phyloP scores from a whole-genome alignment of 2,113 vertebrate genomes.

The Nerophis lumbriciformis region DNA sequence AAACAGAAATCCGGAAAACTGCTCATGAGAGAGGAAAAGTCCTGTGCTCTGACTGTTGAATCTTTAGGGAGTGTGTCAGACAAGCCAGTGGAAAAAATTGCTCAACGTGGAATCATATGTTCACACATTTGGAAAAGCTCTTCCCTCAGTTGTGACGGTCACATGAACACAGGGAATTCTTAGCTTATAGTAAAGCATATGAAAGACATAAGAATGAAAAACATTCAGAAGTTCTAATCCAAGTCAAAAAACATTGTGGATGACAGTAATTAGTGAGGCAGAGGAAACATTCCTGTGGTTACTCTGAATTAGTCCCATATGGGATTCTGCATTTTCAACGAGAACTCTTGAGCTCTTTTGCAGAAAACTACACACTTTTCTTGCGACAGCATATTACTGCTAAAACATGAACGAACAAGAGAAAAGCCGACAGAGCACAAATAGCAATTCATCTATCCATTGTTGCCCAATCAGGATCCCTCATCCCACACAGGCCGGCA shows the following conservation, averaged over 20 bases:
- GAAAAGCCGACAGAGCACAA: conserved; percentile 22
- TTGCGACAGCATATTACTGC: not conserved
- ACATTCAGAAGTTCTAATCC: not conserved
- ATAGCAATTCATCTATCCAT: conserved; percentile 41
- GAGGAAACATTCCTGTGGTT: conserved; percentile 35
- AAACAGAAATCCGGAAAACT: conserved; percentile 43
- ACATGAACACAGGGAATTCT: conserved; percentile 19
- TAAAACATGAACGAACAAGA: not conserved
- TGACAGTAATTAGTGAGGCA: conserved; percentile 22
- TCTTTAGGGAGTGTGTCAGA: conserved; percentile 49
- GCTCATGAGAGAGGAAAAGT: conserved; percentile 19
- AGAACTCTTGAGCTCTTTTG: not conserved
- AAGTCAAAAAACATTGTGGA: conserved; percentile 18
- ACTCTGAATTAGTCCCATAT: conserved; percentile 48
- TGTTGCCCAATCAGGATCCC: conserved; percentile 40
- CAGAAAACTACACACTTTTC: not conserved
- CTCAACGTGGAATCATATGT: conserved; percentile 31
- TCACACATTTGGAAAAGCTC: conserved; percentile 23
- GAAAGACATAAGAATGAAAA: not conserved
- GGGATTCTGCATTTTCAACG: conserved; percentile 18
- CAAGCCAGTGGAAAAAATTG: conserved; percentile 61
- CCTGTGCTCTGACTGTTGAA: conserved; percentile 15
- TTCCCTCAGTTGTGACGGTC: conserved; percentile 34
- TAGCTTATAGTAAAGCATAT: conserved; percentile 2
- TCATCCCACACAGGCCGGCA: conserved; percentile 49